Evolutionary conservation across 2,888 invertebrate genomes (phyloP), one percentile per base, ranked within the genome.

Genomic region (Acheta domesticus): DNA sequence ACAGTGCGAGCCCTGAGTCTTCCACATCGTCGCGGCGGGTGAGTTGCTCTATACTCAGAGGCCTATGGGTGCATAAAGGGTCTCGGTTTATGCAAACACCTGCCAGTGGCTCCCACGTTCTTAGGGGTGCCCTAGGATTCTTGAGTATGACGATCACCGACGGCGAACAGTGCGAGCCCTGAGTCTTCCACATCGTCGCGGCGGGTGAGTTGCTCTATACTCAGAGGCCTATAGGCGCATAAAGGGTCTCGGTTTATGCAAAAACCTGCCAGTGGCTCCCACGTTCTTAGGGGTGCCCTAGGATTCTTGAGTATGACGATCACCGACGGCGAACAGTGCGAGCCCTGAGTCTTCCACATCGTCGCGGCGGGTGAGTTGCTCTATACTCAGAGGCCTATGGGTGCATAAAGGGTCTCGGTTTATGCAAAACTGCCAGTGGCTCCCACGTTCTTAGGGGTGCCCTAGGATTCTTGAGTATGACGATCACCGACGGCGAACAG

Each of bases 11-110:
- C 96, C 96, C 0, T 96, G 96, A 85, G 94, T 96, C 79, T 96
- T 94, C 87, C 96, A 96, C 86, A 95, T 97, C 83, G 96, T 96
- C 83, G 94, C 96, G 78, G 96, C 96, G 85, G 96, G 96, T 96
- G 50, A 50, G 73, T 48, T n/a, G 2, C n/a, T 23, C 62, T 5
- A 36, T 8, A 8, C 36, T 36, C 36, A 5, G 36, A 36, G 36
- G 5, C 36, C 36, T 8, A 8, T n/a, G 8, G 5, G 36, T 1
- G 36, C 36, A 8, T 36, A 36, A 36, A 36, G 0, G 36, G 8
- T 1, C 5, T 8, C 1, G 8, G 36, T 36, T 5, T 36, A 36
- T 36, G 8, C 5, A 36, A 36, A 23, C 5, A 36, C 36, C 0
- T 36, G 8, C 1, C 36, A 36, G 1, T 36, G 36, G 8, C 1